phyloP scores from a whole-genome alignment of 1,140 invertebrate genomes.

The Triops cancriformis region DNA sequence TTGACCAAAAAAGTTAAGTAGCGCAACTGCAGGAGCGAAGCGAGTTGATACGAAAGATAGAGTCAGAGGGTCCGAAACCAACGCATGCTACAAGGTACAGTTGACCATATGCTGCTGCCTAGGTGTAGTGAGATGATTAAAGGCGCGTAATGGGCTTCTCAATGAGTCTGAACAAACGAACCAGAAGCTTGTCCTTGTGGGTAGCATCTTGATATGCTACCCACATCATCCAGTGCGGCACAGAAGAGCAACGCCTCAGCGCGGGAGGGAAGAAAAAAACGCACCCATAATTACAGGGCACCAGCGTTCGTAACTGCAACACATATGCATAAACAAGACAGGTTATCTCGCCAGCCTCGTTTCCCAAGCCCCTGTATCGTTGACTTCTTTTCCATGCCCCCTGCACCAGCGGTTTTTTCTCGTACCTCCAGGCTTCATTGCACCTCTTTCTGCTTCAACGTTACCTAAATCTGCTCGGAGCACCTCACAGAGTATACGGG shows the following conservation, averaged over 20 bases:
- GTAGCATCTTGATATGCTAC: background rate
- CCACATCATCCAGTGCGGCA: constrained; percentile 8
- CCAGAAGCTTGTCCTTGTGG: background rate
- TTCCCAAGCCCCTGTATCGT: background rate
- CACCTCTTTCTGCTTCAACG: background rate
- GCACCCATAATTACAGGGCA: background rate
- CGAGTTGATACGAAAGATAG: background rate
- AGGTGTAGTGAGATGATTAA: background rate
- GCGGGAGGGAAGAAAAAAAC: background rate
- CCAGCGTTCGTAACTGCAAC: background rate
- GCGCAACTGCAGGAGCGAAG: no score
- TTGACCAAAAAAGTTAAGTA: no score
- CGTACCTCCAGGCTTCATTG: background rate
- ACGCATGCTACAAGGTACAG: background rate
- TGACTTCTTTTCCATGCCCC: background rate
- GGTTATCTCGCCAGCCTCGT: background rate
- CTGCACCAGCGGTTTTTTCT: background rate
- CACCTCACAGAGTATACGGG: no score
- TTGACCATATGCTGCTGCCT: background rate
- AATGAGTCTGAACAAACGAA: constrained; percentile 10
- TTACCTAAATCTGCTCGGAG: background rate
- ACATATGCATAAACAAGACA: constrained; percentile 14
- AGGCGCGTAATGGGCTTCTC: background rate
- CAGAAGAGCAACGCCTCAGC: background rate
- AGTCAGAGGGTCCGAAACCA: background rate